Evolutionary conservation across 2,113 vertebrate species (phyloP).

Genomic region (Syrrhaptes paradoxus): DNA sequence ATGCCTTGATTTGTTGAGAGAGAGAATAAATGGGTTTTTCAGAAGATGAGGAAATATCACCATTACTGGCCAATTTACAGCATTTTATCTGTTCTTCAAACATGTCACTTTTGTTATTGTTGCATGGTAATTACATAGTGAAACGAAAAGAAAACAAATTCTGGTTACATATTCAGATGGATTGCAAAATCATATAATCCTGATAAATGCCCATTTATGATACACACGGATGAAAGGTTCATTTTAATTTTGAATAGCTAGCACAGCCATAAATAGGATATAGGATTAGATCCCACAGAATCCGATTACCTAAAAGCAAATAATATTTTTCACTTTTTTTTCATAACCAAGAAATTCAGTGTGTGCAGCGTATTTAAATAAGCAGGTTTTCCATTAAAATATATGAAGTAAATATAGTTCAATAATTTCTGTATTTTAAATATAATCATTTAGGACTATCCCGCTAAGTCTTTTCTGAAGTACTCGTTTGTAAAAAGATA

Average conservation of each 20-base stretch:
- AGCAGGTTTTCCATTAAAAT: slow-evolving; percentile 16
- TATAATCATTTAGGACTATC: slow-evolving; percentile 1
- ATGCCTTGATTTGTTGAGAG: slow-evolving; percentile 99
- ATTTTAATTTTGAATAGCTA: slow-evolving; percentile 97
- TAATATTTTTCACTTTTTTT: slow-evolving; percentile 76
- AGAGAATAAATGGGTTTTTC: slow-evolving; percentile 99
- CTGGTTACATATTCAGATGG: slow-evolving; percentile 87
- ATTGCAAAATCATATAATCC: slow-evolving; percentile 91
- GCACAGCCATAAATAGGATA: slow-evolving; percentile 88
- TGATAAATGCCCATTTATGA: slow-evolving; percentile 93
- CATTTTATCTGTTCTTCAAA: slow-evolving; percentile 99
- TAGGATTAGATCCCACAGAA: slow-evolving; percentile 92
- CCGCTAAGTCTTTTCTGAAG: slow-evolving; percentile 8
- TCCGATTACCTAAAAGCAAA: slow-evolving; percentile 92
- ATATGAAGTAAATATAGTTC: neutral
- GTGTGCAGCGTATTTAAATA: slow-evolving; percentile 48
- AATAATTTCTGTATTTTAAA: slow-evolving; percentile 8
- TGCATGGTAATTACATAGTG: slow-evolving; percentile 96
- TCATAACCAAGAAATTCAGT: slow-evolving; percentile 41
- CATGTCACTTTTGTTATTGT: slow-evolving; percentile 99
- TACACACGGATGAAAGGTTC: slow-evolving; percentile 91
- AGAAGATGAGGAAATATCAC: slow-evolving; percentile 99
- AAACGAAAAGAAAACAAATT: slow-evolving; percentile 83
- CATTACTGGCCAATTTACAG: slow-evolving; percentile 99
- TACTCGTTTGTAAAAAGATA: neutral